Percentiles rank a stretch among this genome's conserved stretches.
These are phyloP conservation scores for Neogobius melanostomus DNA, from an alignment of 2,113 vertebrate species.

Conservation along the genomic window DNA sequence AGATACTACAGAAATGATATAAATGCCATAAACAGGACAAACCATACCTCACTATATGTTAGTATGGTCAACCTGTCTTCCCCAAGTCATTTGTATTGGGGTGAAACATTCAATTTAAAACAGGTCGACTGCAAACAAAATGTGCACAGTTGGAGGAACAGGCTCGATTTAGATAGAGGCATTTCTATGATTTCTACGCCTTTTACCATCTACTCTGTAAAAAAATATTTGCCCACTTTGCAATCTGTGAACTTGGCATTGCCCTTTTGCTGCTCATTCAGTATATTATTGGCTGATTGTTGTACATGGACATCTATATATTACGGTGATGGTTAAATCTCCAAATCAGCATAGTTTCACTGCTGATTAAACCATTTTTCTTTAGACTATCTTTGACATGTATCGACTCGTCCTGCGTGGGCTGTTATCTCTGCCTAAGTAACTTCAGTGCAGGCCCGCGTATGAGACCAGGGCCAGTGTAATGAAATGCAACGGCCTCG, in stretches of 20 bases:
- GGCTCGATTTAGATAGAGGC: too few relatives aligned
- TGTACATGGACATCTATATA: not conserved
- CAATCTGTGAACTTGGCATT: not conserved
- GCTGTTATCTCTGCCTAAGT: not conserved
- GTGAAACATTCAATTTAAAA: too few relatives aligned
- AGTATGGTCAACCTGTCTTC: too few relatives aligned
- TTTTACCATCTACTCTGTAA: too few relatives aligned
- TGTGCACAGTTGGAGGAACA: too few relatives aligned
- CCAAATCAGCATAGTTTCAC: not conserved
- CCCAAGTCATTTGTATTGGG: too few relatives aligned
- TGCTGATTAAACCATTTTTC: conserved; percentile 7
- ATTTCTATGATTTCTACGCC: too few relatives aligned
- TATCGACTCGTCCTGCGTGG: not conserved
- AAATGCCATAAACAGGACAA: too few relatives aligned
- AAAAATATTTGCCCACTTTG: too few relatives aligned
- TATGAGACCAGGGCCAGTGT: conserved; percentile 9
- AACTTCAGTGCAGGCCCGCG: not conserved
- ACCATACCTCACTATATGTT: too few relatives aligned
- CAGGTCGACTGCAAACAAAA: too few relatives aligned
- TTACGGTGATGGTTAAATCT: not conserved
- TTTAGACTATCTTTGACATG: conserved; percentile 1
- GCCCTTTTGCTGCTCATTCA: not conserved
- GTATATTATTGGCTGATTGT: not conserved
- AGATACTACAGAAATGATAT: too few relatives aligned
- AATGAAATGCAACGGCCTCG: conserved; percentile 39